phyloP scores from a whole-genome alignment of 2,113 vertebrate genomes.

The Podilymbus podiceps region DNA sequence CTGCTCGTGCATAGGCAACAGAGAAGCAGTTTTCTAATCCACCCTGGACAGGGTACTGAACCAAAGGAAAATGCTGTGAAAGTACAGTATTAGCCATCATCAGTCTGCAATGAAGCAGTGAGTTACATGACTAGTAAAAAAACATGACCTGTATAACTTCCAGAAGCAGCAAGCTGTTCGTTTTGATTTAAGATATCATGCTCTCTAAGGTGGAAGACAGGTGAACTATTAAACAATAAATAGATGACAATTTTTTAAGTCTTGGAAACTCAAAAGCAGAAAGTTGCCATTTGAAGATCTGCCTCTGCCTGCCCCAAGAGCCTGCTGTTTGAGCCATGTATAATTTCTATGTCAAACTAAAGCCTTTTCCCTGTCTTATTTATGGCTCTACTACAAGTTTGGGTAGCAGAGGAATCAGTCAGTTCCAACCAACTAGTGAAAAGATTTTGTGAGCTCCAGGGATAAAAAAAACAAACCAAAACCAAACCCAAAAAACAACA shows the following conservation, averaged over 20 bases:
- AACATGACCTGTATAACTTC: not conserved
- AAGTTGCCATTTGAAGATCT: not conserved
- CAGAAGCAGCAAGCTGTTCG: not conserved
- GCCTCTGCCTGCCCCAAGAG: not conserved
- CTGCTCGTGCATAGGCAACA: not conserved
- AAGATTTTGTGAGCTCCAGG: not conserved
- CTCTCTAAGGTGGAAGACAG: not conserved
- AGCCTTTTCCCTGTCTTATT: not conserved
- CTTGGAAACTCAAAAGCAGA: not conserved
- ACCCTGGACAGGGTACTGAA: not conserved
- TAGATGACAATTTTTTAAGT: not conserved
- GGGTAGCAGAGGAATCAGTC: not conserved
- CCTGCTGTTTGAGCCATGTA: not conserved
- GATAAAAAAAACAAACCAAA: not conserved
- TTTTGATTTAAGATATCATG: not conserved
- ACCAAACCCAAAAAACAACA: no score
- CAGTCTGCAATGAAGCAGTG: not conserved
- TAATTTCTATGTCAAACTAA: not conserved
- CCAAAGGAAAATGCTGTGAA: not conserved
- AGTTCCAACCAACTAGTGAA: not conserved
- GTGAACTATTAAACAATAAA: not conserved
- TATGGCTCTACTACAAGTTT: not conserved
- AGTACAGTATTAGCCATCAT: not conserved
- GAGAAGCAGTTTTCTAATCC: not conserved
- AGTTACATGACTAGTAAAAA: not conserved